These are phyloP conservation scores for Xerus inauris DNA, from an alignment of 2,113 vertebrate genomes.

Conservation along the genomic window DNA sequence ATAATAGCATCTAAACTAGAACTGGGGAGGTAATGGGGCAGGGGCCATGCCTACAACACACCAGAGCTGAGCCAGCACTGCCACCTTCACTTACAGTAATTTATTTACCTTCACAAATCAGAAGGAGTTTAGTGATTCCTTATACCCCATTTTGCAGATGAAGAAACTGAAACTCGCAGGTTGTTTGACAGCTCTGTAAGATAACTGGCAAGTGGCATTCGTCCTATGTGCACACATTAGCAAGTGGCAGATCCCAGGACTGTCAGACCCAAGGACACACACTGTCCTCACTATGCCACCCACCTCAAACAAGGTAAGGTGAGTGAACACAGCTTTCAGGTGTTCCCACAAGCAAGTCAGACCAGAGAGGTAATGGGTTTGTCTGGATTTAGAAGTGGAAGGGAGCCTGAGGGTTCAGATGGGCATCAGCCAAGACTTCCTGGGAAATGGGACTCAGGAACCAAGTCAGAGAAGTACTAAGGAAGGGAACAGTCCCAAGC, in stretches of 20 bases:
- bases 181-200: neutral
- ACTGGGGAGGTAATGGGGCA: neutral
- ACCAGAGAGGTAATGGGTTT: too few relatives aligned
- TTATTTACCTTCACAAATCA: neutral
- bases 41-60: rapidly evolving
- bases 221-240: neutral
- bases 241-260: neutral
- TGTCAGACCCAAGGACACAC: rapidly evolving
- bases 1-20: neutral
- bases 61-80: neutral
- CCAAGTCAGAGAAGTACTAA: neutral
- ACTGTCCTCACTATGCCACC: neutral
- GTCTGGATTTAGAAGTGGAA: neutral
- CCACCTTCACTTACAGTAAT: neutral
- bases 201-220: neutral
- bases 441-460: neutral
- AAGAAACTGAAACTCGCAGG: neutral
- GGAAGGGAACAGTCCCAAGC: neutral
- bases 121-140: neutral
- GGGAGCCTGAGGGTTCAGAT: neutral
- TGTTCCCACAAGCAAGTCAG: neutral
- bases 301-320: neutral
- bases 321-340: neutral
- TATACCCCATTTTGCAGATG: neutral
- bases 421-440: neutral